Evolutionary conservation across 2,888 invertebrate genomes (phyloP).

Genomic region (Portevinia maculata): DNA sequence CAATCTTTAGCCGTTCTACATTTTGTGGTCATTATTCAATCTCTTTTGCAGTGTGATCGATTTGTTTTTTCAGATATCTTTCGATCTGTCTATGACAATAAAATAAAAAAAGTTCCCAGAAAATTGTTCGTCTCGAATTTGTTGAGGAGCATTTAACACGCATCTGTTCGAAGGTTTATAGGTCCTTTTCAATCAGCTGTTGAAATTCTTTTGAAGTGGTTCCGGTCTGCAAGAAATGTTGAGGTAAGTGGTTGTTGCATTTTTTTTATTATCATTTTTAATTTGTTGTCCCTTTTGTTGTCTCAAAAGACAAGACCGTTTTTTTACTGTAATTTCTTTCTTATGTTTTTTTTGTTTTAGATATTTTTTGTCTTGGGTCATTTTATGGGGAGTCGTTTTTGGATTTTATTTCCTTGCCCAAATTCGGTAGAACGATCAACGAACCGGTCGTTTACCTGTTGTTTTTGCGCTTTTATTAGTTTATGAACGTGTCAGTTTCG

Average conservation of each 20-base stretch:
- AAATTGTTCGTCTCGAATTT: not conserved
- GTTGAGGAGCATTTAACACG: too few relatives aligned
- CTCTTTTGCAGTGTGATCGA: not conserved
- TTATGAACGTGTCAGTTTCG: slow-evolving; percentile 21
- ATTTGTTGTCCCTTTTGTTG: too few relatives aligned
- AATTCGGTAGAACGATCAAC: slow-evolving; percentile 62
- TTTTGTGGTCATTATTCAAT: slow-evolving; percentile 1
- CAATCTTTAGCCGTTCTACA: not conserved
- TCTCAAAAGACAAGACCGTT: slow-evolving; percentile 27
- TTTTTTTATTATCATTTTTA: slow-evolving; percentile 27
- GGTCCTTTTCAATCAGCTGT: slow-evolving; percentile 44
- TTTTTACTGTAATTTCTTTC: not conserved
- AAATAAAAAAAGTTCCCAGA: slow-evolving; percentile 11
- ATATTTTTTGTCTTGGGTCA: slow-evolving; percentile 4
- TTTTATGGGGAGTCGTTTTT: slow-evolving; percentile 20
- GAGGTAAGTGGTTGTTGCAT: slow-evolving; percentile 46
- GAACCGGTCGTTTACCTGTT: slow-evolving; percentile 59
- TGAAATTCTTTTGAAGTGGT: slow-evolving; percentile 14
- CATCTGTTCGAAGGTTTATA: not conserved
- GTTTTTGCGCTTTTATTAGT: slow-evolving; percentile 27
- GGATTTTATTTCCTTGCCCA: slow-evolving; percentile 44
- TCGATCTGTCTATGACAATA: slow-evolving; percentile 19
- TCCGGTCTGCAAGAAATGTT: slow-evolving; percentile 13
- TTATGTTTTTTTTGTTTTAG: not conserved
- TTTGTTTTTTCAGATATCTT: slow-evolving; percentile 10